A percentile compares a stretch with the other conserved stretches of the same genome.
Conservation (phyloP, 2,888 invertebrate genomes). For the Sphaerophoria rueppellii region DNA sequence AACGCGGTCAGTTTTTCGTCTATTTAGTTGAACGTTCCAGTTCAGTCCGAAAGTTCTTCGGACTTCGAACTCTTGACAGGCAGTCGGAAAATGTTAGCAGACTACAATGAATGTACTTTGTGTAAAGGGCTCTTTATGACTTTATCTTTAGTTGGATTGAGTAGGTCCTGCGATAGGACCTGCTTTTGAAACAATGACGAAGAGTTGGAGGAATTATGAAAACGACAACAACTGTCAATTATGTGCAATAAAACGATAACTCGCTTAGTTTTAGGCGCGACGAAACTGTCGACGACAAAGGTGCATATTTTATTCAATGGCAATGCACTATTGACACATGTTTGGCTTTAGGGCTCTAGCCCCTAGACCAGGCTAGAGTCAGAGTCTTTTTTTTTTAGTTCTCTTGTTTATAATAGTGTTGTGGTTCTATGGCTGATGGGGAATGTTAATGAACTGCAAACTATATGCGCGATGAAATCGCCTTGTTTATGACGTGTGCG, state of each 20-base stretch:
- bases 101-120: constrained; percentile 57
- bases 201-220: constrained; percentile 16
- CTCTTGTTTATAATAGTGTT: not conserved
- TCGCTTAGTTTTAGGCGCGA: constrained; percentile 69
- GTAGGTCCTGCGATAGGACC: not conserved
- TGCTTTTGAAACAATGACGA: not conserved
- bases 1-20: constrained; percentile 23
- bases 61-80: constrained; percentile 46
- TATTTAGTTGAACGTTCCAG: constrained; percentile 14
- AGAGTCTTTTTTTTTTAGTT: not conserved
- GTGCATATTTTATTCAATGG: constrained; percentile 69
- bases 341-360: not conserved
- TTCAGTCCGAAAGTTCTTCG: not conserved
- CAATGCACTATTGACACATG: constrained; percentile 64
- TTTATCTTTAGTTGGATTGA: constrained; percentile 55
- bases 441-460: constrained; percentile 72
- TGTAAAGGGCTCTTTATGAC: constrained; percentile 53
- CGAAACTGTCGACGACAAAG: constrained; percentile 58
- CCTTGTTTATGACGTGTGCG: constrained; percentile 7
- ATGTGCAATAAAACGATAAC: constrained; percentile 72
- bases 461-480: constrained; percentile 70
- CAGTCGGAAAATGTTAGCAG: constrained; percentile 37
- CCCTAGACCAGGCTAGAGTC: constrained; percentile 11
- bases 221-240: constrained; percentile 68
- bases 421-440: not conserved